Base-by-base conservation (phyloP, 2,888 invertebrate genomes). In the Crocallis elinguaria region DNA sequence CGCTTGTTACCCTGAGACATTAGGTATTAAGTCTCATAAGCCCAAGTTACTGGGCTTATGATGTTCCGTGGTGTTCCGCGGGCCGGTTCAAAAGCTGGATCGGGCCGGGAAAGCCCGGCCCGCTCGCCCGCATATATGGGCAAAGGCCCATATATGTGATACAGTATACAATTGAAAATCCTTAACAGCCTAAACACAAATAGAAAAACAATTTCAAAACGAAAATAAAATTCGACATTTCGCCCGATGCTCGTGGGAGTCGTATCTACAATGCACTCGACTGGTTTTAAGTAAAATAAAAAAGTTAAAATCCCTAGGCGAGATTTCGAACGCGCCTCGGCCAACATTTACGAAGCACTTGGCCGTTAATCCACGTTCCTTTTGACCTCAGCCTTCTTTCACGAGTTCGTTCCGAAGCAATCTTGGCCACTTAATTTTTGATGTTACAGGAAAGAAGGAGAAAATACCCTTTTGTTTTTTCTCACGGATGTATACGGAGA, bases 271-370 rank as follows among this genome's bases (percentile, higher is more conserved):
- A 53, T 46, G 16, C 45, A 35, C 41, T 45, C 30, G 13, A 23
- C 29, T 29, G 11, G 17, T n/a, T 42, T 12, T 1, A 21, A 41
- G 42, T 41, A 29, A 62, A 50, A 49, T 33, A 56, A 60, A 37
- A 44, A 33, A 39, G 36, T 39, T 39, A 7, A 51, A 48, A 46
- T 33, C 37, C 39, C 56, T 27, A 11, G 46, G 38, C 13, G 42
- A 43, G 35, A 49, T 50, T 27, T 45, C 23, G 44, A 52, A 60
- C 19, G 38, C 49, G 38, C 13, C 44, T 57, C 49, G 38, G 36
- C 60, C 49, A 68, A 68, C 65, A 59, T 73, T 73, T 69, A 57
- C 64, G 12, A 41, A 59, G 64, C 64, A 62, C 72, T 71, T 32
- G 49, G 56, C 16, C 38, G 61, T 54, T 66, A 67, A 66, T 66